Evolutionary conservation across 2,888 invertebrate species (phyloP), one percentile per base, ranked within the genome.

Genomic region (Torymus aiolomorphi): DNA sequence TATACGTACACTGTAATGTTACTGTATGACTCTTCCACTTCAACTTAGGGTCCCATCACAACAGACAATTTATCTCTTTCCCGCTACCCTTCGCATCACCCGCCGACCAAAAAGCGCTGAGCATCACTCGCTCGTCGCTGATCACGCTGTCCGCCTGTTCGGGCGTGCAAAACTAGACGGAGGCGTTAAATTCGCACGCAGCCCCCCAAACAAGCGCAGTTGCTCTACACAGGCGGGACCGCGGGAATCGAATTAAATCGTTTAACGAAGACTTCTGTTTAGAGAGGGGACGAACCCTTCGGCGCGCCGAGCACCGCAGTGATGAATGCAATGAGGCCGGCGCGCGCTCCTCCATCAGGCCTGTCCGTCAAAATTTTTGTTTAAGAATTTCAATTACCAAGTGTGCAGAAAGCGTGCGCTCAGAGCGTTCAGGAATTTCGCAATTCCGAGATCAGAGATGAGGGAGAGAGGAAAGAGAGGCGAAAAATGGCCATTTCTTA

Each of bases 241-340:
- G 80, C 78, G 80, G 81, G 85, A 88, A 89, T 89, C 86, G 89
- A 89, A 89, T 89, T 89, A 89, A 89, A 89, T 88, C 89, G 88
- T 89, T 89, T 88, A 89, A 88, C 88, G 86, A 24, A 24, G 87
- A 87, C 89, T 88, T 88, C 86, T 86, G 88, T 87, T 86, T 85
- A 83, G 84, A 85, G 86, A 85, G 84, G 83, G 84, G 77, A 14
- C 74, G 80, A 80, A 82, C 84, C 84, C 84, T 82, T 82, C 74
- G 63, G 5, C 8, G 13, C 20, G 54, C 65, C 51, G 51, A 13
- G 16, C 13, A 49, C 66, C n/a, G 18, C 51, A 14, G 24, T 66
- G 72, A 42, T 52, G 61, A 79, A 75, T 59, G 73, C 59, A 78
- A 67, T 61, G 61, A 54, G 63, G 59, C 54, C 24, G 11, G 14